Conservation (phyloP, 2,888 invertebrate genomes). For the Ichneumon xanthorius region DNA sequence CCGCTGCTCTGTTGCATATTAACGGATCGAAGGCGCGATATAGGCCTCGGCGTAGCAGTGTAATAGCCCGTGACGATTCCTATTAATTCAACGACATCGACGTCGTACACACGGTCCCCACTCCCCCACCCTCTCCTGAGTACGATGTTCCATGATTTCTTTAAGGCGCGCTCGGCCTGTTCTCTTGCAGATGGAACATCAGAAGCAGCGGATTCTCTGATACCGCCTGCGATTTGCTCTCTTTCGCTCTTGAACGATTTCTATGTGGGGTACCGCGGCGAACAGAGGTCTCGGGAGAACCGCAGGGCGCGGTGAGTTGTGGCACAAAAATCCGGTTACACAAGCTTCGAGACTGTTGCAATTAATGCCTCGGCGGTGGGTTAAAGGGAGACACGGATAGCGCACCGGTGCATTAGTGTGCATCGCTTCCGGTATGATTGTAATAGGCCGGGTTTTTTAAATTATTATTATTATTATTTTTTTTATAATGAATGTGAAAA, state of each 20-base stretch:
- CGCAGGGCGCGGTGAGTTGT: conserved; percentile 45
- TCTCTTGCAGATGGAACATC: conserved; percentile 36
- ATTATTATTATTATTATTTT: no score
- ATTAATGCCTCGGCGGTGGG: conserved; percentile 42
- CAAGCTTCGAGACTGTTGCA: conserved; percentile 35
- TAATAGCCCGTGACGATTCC: conserved; percentile 70
- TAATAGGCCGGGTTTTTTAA: background rate
- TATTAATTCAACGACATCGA: conserved; percentile 70
- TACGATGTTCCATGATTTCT: conserved; percentile 62
- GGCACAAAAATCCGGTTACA: conserved; percentile 52
- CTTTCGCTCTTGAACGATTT: conserved; percentile 15
- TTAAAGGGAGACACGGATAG: conserved; percentile 37
- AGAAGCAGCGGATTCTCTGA: conserved; percentile 48
- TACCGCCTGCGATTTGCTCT: conserved; percentile 15
- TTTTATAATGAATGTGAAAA: background rate
- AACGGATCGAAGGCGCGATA: conserved; percentile 37
- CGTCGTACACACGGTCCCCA: conserved; percentile 48
- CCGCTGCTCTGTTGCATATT: conserved; percentile 48
- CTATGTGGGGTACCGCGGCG: conserved; percentile 9
- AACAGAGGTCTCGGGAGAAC: conserved; percentile 48
- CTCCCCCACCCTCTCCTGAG: background rate
- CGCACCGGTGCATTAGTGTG: conserved; percentile 24
- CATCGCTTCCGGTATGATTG: conserved; percentile 38
- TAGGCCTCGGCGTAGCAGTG: conserved; percentile 62
- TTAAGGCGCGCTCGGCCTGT: conserved; percentile 44